Evolutionary conservation across 35 echinoderm and acorn worm genomes (phyloP).

Genomic region (Ptychodera flava): DNA sequence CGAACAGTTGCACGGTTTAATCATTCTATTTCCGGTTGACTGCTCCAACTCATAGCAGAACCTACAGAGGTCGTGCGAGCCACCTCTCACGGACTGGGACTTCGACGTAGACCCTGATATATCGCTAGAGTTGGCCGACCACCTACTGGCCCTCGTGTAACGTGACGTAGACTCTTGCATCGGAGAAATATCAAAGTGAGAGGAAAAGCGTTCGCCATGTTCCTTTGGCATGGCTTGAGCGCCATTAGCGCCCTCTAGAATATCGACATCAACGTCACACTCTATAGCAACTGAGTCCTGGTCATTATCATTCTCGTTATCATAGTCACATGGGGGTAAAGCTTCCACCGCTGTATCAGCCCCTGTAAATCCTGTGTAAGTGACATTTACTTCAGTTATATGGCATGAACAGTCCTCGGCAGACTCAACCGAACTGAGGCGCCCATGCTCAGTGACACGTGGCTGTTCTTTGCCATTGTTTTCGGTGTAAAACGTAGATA

Average conservation of each 20-base stretch:
- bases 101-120: constrained; percentile 71
- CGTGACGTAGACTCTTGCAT: not conserved
- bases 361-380: not conserved
- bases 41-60: constrained; percentile 94
- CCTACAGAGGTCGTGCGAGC: constrained; percentile 36
- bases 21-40: constrained; percentile 83
- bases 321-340: not conserved
- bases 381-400: not conserved
- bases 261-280: not conserved
- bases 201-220: not conserved
- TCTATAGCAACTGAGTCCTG: not conserved
- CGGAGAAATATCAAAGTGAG: not conserved
- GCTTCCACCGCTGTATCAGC: not conserved
- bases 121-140: constrained; percentile 57
- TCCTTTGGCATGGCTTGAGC: not conserved
- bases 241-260: not conserved
- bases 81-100: constrained; percentile 41
- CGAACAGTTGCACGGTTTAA: constrained; percentile 78
- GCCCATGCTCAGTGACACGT: too few relatives aligned
- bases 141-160: not conserved
- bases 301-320: not conserved
- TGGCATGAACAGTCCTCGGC: not conserved
- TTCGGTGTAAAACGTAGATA: not conserved
- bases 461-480: not conserved
- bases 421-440: not conserved